Evolutionary conservation across 2,888 invertebrate genomes (phyloP).

Genomic region (Julus scandinavius): DNA sequence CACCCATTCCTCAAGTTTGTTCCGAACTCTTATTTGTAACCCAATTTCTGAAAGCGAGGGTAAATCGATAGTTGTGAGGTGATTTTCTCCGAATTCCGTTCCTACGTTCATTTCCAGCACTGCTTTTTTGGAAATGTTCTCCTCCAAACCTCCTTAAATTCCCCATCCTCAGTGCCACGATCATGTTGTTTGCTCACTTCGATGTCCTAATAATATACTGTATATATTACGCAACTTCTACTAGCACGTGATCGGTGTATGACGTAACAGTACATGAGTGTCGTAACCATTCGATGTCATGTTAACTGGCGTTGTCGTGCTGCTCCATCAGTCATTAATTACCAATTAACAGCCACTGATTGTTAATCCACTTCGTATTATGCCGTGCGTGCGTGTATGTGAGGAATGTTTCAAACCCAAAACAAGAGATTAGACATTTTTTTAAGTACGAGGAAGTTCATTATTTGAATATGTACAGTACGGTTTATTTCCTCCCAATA

Average conservation of each 20-base stretch:
- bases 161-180: constrained; percentile 23
- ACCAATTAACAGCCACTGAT: constrained; percentile 18
- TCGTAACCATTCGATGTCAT: background rate
- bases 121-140: background rate
- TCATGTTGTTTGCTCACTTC: constrained; percentile 49
- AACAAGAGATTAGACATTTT: constrained; percentile 1
- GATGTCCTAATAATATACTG: constrained; percentile 27
- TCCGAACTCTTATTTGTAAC: background rate
- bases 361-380: background rate
- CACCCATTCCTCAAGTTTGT: background rate
- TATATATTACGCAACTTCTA: constrained; percentile 13
- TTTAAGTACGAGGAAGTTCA: background rate
- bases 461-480: background rate
- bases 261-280: background rate
- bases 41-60: background rate
- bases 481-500: background rate
- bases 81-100: background rate
- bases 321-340: constrained; percentile 3
- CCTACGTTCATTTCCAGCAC: background rate
- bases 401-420: background rate
- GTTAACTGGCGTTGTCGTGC: background rate
- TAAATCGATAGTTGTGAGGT: background rate
- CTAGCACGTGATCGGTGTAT: constrained; percentile 3
- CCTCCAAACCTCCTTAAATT: background rate
- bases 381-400: background rate